Evolutionary conservation across 1,140 invertebrate species (phyloP), one percentile per base, ranked within the genome.

Genomic region (Hestina assimilis): DNA sequence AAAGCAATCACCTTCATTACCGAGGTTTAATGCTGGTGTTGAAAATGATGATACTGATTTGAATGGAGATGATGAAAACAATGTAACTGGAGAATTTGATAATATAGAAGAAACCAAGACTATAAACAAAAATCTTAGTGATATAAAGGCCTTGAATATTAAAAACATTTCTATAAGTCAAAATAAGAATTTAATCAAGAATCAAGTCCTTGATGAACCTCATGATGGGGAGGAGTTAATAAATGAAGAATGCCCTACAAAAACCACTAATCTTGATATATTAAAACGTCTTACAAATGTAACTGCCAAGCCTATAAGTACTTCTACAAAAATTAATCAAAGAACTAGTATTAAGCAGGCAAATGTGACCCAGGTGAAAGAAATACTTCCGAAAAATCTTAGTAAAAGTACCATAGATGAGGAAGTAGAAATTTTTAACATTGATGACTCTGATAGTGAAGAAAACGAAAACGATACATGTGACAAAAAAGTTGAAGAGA

Each of bases 371-470:
- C 48, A 51, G 8, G 11, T 41, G 9, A 35, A 9, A 26, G 11
- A 14, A 5, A 15, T 19, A 4, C 17, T 21, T n/a, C 14, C 40
- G 17, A 45, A 55, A 38, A 46, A 11, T 26, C 5, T 20, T n/a
- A 12, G 51, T 12, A 62, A 71, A 47, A 51, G 63, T 45, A 61
- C 0, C 9, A 9, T 61, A 31, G 53, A 73, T 20, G 51, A 81
- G 52, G 68, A 80, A 40, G 67, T 83, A 51, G 83, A 87, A 69
- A 77, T 83, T 53, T 83, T 72, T 54, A 78, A 82, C 48, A 78
- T 87, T 59, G 83, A 87, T 59, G 83, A 87, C 55, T 84, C 83
- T 53, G 83, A 87, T 63, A 73, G 72, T 62, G 79, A 61, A 45
- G 53, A 64, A 50, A 71, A 46, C 12, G 38, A 56, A 50, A 9